Evolutionary conservation across 2,888 invertebrate genomes (phyloP), one percentile per base, ranked within the genome.

Genomic region (Hesperia comma): DNA sequence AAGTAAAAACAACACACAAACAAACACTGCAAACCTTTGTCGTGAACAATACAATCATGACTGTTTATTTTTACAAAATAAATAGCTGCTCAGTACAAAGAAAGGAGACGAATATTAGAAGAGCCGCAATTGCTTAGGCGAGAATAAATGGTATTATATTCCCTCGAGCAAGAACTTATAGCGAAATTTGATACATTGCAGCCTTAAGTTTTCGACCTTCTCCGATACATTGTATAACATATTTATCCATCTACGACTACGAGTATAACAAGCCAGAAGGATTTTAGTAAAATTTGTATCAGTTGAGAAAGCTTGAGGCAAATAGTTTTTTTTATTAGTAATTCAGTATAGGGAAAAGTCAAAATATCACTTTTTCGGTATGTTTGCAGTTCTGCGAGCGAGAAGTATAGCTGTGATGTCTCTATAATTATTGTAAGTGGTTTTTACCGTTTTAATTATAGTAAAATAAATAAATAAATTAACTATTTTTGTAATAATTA

Each of bases 31-130:
- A 10, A 8, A 33, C 10, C 33, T 33, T 32, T 32, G n/a, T 32
- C 33, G 8, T 33, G 6, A 8, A 6, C 12, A 10, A 12, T 10
- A 1, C 8, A 37, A 12, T 8, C 10, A 10, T 37, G 10, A 12
- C 37, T 37, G 10, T 37, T 37, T 37, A 12, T 51, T 77, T 81
- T 73, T 71, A 56, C 33, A 75, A 79, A 82, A 66, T 60, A 37
- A 54, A 46, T 58, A 67, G n/a, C 19, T 43, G 19, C 14, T 41
- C 53, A 40, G 26, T 40, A 53, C 53, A n/a, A 54, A 41, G 49
- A 67, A 40, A 37, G 60, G 12, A 66, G 43, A 54, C 32, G 37
- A 66, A 66, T 46, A 58, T 57, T 57, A 54, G 43, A 54, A 60
- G 43, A 43, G 17, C 51, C 60, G 66, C 60, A 66, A 66, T 54